phyloP scores from a whole-genome alignment of 2,888 invertebrate genomes.

The Lepidochrysops patricia region DNA sequence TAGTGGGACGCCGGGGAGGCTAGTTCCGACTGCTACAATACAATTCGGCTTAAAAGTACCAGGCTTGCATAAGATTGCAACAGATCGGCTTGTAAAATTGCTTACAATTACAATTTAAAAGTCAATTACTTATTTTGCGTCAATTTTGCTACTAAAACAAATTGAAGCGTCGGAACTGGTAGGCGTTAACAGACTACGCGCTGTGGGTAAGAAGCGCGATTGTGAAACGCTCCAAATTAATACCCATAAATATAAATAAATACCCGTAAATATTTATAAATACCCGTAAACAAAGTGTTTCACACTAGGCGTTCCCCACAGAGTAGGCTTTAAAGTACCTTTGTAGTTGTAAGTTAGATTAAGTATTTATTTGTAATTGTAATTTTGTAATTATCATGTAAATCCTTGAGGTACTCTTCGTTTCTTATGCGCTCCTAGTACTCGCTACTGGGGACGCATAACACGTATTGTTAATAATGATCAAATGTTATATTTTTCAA shows the following conservation, averaged over 20 bases:
- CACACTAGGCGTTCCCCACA: constrained; percentile 52
- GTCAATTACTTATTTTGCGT: neutral
- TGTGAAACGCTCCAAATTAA: constrained; percentile 38
- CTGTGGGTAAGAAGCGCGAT: constrained; percentile 40
- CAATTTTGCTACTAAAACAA: neutral
- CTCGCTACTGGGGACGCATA: constrained; percentile 11
- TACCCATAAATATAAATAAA: neutral
- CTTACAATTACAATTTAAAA: neutral
- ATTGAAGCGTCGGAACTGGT: constrained; percentile 9
- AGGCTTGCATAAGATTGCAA: neutral
- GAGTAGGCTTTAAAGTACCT: constrained; percentile 65
- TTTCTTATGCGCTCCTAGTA: constrained; percentile 16
- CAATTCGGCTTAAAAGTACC: no score
- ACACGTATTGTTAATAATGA: constrained; percentile 19
- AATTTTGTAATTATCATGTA: constrained; percentile 55
- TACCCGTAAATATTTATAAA: neutral
- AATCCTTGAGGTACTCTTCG: constrained; percentile 38
- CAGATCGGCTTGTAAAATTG: neutral
- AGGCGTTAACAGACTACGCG: constrained; percentile 20
- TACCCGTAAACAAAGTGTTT: constrained; percentile 35
- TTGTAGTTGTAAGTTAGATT: constrained; percentile 57
- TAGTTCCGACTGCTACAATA: neutral
- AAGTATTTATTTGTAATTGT: constrained; percentile 70
- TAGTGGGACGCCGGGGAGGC: neutral
- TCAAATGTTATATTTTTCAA: constrained; percentile 62